Evolutionary conservation across 2,113 vertebrate genomes (phyloP), one percentile per base, ranked within the genome.

Genomic region (Empidonax alnorum): DNA sequence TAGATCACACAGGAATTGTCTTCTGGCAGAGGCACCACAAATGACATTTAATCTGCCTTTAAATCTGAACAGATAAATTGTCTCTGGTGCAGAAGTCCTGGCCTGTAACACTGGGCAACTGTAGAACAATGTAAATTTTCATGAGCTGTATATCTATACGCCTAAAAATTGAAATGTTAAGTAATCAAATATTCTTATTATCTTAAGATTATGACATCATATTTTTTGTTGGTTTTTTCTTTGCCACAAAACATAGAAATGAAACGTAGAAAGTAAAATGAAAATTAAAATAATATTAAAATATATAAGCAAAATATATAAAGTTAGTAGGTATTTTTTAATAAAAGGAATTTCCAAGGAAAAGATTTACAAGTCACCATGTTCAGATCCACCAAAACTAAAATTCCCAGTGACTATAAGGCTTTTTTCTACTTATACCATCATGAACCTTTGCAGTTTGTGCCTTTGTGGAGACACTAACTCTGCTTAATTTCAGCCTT

Each of bases 1-100:
- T 92, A 0, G 31, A 49, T 67, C 33, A 91, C 55, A 67, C 13
- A 75, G 49, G 59, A 92, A 89, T 91, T 69, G 73, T 74, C 78
- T 87, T 56, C 87, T 96, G 87, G 52, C 91, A 35, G 27, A 78
- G 14, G 11, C 50, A 66, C 18, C 65, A 63, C 52, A 74, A 67
- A 67, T 35, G 44, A 83, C 53, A 88, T 35, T 87, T 84, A 46
- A 81, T 89, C 42, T 72, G 56, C 33, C 44, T 87, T 67, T 84
- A 73, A 86, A 87, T 90, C 69, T 71, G n/a, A 56, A 6, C 17
- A 75, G 33, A 80, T 46, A 87, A 77, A 87, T 44, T 74, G 39
- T 91, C 69, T 91, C 42, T 82, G 47, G 52, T 81, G 72, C 59
- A 81, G 59, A 86, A 12, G 46, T 86, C 56, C 65, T 84, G 73